Conservation (phyloP, 2,113 vertebrate genomes). For the Zootoca vivipara region DNA sequence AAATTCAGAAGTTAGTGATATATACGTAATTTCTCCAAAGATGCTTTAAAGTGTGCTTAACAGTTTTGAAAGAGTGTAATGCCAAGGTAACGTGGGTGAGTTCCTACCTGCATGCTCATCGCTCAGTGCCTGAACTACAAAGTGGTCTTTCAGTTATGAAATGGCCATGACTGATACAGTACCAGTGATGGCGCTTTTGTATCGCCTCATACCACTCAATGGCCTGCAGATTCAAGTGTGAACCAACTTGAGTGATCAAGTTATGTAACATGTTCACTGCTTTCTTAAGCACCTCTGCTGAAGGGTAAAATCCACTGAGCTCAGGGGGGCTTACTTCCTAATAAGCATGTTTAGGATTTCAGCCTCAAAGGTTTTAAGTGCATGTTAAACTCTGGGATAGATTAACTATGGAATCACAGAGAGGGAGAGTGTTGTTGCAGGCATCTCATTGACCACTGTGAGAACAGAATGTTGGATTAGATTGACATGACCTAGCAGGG, state of each 20-base stretch:
- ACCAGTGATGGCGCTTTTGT: not conserved
- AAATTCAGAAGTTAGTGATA: not conserved
- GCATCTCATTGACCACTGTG: no score
- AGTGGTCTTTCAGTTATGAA: not conserved
- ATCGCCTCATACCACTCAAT: not conserved
- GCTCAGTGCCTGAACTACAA: not conserved
- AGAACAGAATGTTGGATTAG: no score
- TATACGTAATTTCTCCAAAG: not conserved
- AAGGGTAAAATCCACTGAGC: not conserved
- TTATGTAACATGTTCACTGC: not conserved
- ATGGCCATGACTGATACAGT: not conserved
- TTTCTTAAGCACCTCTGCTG: not conserved
- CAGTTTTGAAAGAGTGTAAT: not conserved
- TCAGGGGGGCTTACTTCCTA: not conserved
- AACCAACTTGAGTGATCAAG: not conserved
- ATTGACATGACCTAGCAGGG: no score
- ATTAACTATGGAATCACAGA: no score
- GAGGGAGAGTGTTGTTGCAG: no score
- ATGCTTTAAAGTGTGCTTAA: not conserved
- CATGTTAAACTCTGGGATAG: not conserved
- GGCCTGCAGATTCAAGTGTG: not conserved
- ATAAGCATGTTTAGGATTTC: not conserved
- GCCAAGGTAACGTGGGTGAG: not conserved
- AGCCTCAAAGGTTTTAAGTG: not conserved
- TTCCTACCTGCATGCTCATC: not conserved